Evolutionary conservation across 2,797 vertebrate species (phyloP), one percentile per base, ranked within the genome.

Genomic region (Chloroceryle inda): DNA sequence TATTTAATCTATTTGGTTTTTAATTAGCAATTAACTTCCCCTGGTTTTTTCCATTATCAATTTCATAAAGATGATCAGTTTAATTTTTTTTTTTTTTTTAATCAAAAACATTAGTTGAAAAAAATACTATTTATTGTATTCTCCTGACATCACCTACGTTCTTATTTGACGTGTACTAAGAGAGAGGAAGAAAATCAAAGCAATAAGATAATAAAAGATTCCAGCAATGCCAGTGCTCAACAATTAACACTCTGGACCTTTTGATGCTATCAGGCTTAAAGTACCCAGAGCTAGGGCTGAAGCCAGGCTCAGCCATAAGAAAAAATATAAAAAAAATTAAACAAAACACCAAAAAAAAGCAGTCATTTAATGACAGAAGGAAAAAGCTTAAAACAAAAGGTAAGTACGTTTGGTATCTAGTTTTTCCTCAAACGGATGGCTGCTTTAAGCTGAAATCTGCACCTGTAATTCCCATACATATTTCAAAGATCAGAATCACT

Each of bases 31-130:
- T 81, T 66, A 62, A 68, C 52, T 56, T 33, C 11, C 5, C 14
- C 14, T 11, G 1, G 53, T 88, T 58, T 45, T 86, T 77, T 35
- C 24, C 33, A 45, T 84, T 55, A 89, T 5, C 1, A 86, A 77
- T 73, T 84, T 8, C 33, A 86, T 67, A 52, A 94, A 67, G 1
- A 0, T 37, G 31, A 83, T 85, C 72, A 66, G 88, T 95, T 86
- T 77, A 88, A 68, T 15, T 35, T 47, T 66, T 64, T 15, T 66
- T 64, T 15, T 38, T 49, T 94, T 82, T 85, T 77, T 6, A 96
- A 96, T 88, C 83, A 92, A 95, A 96, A 95, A 94, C 42, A 78
- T 38, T 49, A 42, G 42, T 74, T 82, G 81, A 79, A 89, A 94
- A 81, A 78, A 62, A 35, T 52, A 91, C 40, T 78, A 69, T 56